Base-by-base conservation (phyloP, 2,888 invertebrate genomes). In the Meloe dianella region DNA sequence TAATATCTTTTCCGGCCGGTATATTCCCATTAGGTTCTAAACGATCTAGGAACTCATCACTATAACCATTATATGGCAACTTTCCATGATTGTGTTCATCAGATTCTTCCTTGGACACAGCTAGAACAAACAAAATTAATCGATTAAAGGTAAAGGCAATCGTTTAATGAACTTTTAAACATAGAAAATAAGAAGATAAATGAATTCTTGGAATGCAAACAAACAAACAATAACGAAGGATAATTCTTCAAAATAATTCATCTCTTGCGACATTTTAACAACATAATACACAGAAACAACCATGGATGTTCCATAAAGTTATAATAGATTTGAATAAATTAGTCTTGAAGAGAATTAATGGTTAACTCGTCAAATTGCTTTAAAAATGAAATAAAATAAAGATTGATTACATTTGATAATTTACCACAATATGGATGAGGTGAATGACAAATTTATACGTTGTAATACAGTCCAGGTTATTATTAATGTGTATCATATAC, bases 1-100 rank as follows among this genome's bases (percentile, higher is more conserved):
- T 87, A 84, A 89, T 87, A 85, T 92, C 89, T 87, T 95, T 94
- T 83, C 93, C 93, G 84, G 91, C 90, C 81, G 91, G 94, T 87
- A 95, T 95, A 87, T 95, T 96, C 81, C 95, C 95, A 86, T 95
- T 96, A 82, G 93, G 94, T 87, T 96, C 96, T 81, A 95, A 89
- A 83, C 95, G 89, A 86, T 96, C 95, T 84, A 96, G 90, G 87
- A 93, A 96, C 87, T 96, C 95, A 82, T 95, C 95, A 67, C 95
- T 95, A 89, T 94, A 96, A 75, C 95, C 95, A 86, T 95, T 95
- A 87, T 93, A 94, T 74, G 94, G 90, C 84, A 95, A 90, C 88
- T 93, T 95, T 82, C 89, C 91, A 67, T 77, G 77, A 60, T 77
- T 73, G 69, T 74, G 84, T 73, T 91, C 91, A 86, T 93, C 89